A percentile compares a stretch with the other conserved stretches of the same genome.
Evolutionary conservation across 2,888 invertebrate species (phyloP).

Genomic region (Dicycla oo): DNA sequence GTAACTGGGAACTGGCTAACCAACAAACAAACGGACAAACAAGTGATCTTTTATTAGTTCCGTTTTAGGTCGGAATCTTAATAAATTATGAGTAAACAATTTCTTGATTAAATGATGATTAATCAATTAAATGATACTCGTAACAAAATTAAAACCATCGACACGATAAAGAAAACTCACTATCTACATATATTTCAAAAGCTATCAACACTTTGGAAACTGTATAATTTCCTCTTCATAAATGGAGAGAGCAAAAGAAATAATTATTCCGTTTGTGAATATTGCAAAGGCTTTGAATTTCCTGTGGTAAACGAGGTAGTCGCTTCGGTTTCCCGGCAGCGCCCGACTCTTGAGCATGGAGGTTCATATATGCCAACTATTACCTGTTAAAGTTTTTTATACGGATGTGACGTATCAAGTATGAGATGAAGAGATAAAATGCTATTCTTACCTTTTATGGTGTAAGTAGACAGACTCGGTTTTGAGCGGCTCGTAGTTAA

Average conservation of each 20-base stretch:
- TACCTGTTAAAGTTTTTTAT: slow-evolving; percentile 32
- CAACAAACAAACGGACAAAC: neutral
- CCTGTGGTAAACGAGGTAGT: slow-evolving; percentile 63
- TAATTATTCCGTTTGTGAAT: slow-evolving; percentile 60
- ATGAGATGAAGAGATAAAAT: neutral
- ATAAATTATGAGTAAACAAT: neutral
- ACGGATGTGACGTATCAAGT: neutral
- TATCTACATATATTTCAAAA: slow-evolving; percentile 15
- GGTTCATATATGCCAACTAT: slow-evolving; percentile 40
- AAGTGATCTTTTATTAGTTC: neutral
- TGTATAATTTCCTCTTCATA: slow-evolving; percentile 53
- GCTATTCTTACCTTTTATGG: neutral
- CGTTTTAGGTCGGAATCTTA: neutral
- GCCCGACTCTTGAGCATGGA: slow-evolving; percentile 9
- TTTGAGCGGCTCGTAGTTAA: neutral
- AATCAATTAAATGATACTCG: neutral
- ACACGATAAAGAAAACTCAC: neutral
- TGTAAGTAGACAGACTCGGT: neutral
- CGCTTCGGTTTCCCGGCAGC: slow-evolving; percentile 55
- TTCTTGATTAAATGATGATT: neutral
- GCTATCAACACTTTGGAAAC: slow-evolving; percentile 27
- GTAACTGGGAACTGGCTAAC: neutral
- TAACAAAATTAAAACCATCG: neutral
- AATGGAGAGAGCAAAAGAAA: slow-evolving; percentile 58
- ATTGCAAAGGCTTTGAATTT: slow-evolving; percentile 65